Base-by-base conservation (phyloP, 1,140 invertebrate species). In the Saccostrea echinata region DNA sequence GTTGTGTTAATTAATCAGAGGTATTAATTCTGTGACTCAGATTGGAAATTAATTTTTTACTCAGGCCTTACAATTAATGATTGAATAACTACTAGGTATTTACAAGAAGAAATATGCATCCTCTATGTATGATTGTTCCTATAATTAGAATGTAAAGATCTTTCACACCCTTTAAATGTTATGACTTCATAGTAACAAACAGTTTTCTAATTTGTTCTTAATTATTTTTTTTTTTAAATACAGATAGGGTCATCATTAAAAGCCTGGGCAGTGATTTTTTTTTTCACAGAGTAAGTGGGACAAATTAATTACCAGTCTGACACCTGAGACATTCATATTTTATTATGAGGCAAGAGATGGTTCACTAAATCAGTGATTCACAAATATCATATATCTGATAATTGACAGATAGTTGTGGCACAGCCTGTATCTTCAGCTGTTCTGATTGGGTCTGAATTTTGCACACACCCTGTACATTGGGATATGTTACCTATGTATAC, bases 361-460 rank as follows among this genome's bases (percentile, higher is more conserved):
- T 24, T 76, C 24, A 76, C 68, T 13, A 16, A 76, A 71, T 71
- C 30, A 76, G 68, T 76, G 68, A 76, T 76, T 76, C 68, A 33
- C 68, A 27, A 33, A 18, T 76, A 76, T 76, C 68, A 33, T 3
- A 76, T 33, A 76, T 30, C 68, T 76, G 68, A 76, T 76, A 76
- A 76, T 76, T 76, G 68, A 76, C 68, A 76, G 68, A 27, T 76
- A 76, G 68, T 76, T 33, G 13, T 30, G 68, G 27, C 68, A 76
- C 27, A 30, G 68, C 68, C 68, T 76, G 68, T 76, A 76, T 76
- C 0, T 76, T 30, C 1, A 76, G 68, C 68, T 33, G 11, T 76
- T 76, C 68, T 76, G 68, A 76, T 76, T 76, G 68, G 68, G 68
- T 76, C 68, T 30, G 13, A 76, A 76, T 30, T 76, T 76, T 76